Evolutionary conservation across 2,888 invertebrate genomes (phyloP), one percentile per base, ranked within the genome.

Genomic region (Zonitis immaculata): DNA sequence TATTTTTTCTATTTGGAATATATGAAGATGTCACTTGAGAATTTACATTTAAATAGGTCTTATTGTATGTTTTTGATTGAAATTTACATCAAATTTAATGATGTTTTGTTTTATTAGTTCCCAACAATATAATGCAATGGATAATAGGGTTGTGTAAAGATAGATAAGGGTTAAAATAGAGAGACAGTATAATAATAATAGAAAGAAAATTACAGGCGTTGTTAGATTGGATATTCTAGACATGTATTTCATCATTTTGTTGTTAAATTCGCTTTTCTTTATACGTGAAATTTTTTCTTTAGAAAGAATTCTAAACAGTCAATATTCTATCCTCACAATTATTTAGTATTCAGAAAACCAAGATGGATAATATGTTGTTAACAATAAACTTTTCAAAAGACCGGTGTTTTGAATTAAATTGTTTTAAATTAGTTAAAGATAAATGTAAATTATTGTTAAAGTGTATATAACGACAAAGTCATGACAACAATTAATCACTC

Each of bases 401-500:
- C 7, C 3, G 2, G 7, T 32, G 14, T 6, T 14, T 7, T 14
- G 14, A 4, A 32, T 28, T 12, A 32, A 26, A 6, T 26, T 14
- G 32, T 32, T 6, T 32, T 32, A 6, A 1, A 7, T 6, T 14
- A 7, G 39, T 20, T 11, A 20, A 20, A 5, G 20, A 51, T 48
- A 55, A 49, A 51, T 55, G 56, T 47, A 44, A 52, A 52, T 51
- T 51, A 44, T 49, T 46, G 39, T 47, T 44, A 27, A 35, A 28
- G 48, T 43, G 27, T 48, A 49, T 30, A 47, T 44, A 47, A 43
- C 49, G 49, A 52, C 56, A 52, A 42, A 56, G 56, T 52, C 56
- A 42, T 52, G 56, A 52, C 56, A 56, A 52, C 49, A 46, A 56
- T 56, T 56, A 56, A 56, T 56, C 56, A 56, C 47, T 49, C 49